Conservation (phyloP, 2,113 vertebrate genomes). For the Narcine bancroftii region DNA sequence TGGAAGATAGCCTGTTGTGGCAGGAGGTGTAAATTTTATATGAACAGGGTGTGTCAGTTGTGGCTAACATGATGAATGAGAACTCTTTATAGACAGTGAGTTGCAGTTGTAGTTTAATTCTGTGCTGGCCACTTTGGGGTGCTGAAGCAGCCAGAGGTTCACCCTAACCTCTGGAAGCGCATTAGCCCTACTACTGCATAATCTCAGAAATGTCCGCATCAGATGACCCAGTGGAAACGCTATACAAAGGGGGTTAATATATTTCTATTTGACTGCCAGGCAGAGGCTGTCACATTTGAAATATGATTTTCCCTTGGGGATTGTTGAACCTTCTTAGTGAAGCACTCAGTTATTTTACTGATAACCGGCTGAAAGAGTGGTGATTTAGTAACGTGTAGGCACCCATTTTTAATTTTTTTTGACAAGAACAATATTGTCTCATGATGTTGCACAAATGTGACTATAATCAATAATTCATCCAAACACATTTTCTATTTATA, state of each 20-base stretch:
- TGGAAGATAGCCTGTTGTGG: slow-evolving; percentile 41
- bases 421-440: slow-evolving; percentile 11
- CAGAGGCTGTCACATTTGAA: slow-evolving; percentile 11
- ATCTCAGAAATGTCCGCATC: background rate
- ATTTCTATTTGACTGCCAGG: slow-evolving; percentile 22
- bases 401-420: slow-evolving; percentile 15
- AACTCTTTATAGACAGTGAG: slow-evolving; percentile 40
- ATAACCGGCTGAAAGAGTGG: slow-evolving; percentile 16
- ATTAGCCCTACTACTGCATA: background rate
- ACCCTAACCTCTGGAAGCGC: background rate
- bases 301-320: slow-evolving; percentile 10
- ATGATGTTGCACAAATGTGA: background rate
- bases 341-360: slow-evolving; percentile 32
- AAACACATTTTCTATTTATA: background rate
- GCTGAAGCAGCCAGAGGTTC: background rate
- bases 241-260: slow-evolving; percentile 2
- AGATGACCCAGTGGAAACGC: background rate
- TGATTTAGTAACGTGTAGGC: slow-evolving; percentile 18
- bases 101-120: background rate
- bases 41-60: slow-evolving; percentile 47
- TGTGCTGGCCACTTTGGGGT: background rate
- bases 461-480: background rate
- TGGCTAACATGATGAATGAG: slow-evolving; percentile 41
- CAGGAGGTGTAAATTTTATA: slow-evolving; percentile 56
- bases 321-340: slow-evolving; percentile 15